These are phyloP conservation scores for Drosophila serrata DNA, from an alignment of 1,140 invertebrate genomes.

Conservation along the genomic window DNA sequence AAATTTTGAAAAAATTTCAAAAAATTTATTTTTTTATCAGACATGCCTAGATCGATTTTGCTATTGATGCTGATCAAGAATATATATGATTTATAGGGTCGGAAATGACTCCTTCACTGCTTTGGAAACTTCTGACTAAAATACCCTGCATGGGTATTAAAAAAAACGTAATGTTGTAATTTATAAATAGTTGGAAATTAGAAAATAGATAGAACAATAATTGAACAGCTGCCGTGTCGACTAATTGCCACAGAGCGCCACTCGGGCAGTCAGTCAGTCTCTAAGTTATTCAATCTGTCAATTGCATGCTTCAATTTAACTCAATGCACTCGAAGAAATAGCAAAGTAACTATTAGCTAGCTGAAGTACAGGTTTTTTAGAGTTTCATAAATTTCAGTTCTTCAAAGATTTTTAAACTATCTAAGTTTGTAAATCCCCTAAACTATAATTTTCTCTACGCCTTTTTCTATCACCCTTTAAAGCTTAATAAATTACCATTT, in stretches of 20 bases:
- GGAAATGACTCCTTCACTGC: background rate
- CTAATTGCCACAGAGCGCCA: conserved; percentile 46
- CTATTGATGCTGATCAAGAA: background rate
- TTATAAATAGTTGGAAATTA: conserved; percentile 19
- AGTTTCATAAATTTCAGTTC: background rate
- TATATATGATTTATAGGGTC: background rate
- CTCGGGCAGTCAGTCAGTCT: conserved; percentile 12
- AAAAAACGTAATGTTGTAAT: conserved; percentile 28
- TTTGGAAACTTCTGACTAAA: background rate
- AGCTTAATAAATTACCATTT: background rate
- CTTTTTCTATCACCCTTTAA: background rate
- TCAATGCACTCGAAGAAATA: background rate
- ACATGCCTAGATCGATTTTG: too few species aligned
- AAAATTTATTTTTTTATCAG: too few species aligned
- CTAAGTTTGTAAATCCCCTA: too few species aligned
- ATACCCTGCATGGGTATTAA: background rate
- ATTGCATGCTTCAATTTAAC: conserved; percentile 33
- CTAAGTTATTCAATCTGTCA: conserved; percentile 26
- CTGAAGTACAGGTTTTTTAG: background rate
- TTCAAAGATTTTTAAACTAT: background rate
- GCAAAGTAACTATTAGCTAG: background rate
- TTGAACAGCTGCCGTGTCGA: conserved; percentile 59
- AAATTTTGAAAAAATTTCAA: too few species aligned
- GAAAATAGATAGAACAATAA: conserved; percentile 53
- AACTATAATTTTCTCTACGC: background rate